phyloP scores from a whole-genome alignment of 2,888 invertebrate species.

The Spilosoma lubricipeda region DNA sequence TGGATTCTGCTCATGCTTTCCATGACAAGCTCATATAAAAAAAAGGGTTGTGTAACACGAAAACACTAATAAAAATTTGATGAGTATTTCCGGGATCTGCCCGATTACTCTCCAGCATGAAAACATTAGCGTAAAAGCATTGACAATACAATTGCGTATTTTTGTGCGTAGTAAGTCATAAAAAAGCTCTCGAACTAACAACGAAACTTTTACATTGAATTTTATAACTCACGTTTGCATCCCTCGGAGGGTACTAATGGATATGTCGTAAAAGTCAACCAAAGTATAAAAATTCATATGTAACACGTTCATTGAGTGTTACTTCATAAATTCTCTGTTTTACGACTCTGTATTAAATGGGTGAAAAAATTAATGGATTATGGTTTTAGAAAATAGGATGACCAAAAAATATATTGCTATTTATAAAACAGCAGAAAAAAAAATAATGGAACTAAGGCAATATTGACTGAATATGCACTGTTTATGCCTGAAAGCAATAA shows the following conservation, averaged over 20 bases:
- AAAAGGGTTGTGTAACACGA: background rate
- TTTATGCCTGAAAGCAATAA: background rate
- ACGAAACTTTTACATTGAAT: constrained; percentile 17
- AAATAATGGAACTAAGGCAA: background rate
- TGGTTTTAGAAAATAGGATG: constrained; percentile 2
- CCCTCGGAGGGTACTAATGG: constrained; percentile 25
- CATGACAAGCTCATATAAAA: no score
- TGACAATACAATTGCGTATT: background rate
- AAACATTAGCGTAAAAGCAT: constrained; percentile 14
- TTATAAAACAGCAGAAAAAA: background rate
- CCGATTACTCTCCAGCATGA: background rate
- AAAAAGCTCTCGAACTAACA: constrained; percentile 2
- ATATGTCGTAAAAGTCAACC: constrained; percentile 38
- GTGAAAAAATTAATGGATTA: constrained; percentile 12
- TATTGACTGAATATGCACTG: background rate
- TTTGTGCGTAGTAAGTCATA: background rate
- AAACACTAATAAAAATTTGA: background rate
- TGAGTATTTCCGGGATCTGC: background rate
- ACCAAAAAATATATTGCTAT: background rate
- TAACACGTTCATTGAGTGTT: constrained; percentile 28
- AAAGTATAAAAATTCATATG: constrained; percentile 34
- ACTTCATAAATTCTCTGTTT: constrained; percentile 39
- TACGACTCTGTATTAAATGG: constrained; percentile 31
- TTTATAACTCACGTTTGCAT: constrained; percentile 16
- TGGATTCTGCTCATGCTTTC: no score